Base-by-base conservation (phyloP, 2,797 vertebrate species). In the Ctenopoma kingsleyae region DNA sequence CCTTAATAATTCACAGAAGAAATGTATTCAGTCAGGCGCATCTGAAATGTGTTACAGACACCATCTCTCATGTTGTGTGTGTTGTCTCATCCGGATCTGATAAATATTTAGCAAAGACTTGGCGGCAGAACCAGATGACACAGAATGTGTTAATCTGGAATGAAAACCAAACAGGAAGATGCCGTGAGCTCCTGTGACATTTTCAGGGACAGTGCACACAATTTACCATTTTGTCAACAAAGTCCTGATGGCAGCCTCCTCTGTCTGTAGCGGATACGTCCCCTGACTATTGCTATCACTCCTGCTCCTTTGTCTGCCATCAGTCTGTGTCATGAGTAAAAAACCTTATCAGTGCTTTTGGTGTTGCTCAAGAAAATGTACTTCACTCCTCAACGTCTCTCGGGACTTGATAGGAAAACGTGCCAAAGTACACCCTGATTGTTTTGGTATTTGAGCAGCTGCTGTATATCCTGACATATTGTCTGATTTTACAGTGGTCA, bases 191-290 rank as follows among this genome's bases (percentile, higher is more conserved):
- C 61, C 75, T 3, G 65, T 85, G 87, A 89, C 83, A 89, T 90
- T 85, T 90, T 81, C 86, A 71, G 84, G 75, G 79, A 89, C 82
- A 81, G 78, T 87, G 81, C 81, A 85, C 86, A 82, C 87, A 84
- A 84, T 86, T 88, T 76, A 84, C 74, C 82, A 78, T 85, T 87
- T 88, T 88, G 85, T 88, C 84, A 87, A 89, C 80, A 84, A 77
- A 85, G 71, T 76, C 59, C 55, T 55, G 48, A 70, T 53, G 82
- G 83, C 81, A 82, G 65, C 80, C n/a, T 44, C 63, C 52, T 50
- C 46, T 57, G 32, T 23, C 71, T 16, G 65, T 71, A 79, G 83
- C 60, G 32, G 43, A 80, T 76, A 23, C 23, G 9, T 83, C 85
- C 82, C 80, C 65, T 38, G 76, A 86, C 80, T 72, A 35, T 71